Evolutionary conservation across 2,797 vertebrate species (phyloP), one percentile per base, ranked within the genome.

Genomic region (Gallinago solitaria): DNA sequence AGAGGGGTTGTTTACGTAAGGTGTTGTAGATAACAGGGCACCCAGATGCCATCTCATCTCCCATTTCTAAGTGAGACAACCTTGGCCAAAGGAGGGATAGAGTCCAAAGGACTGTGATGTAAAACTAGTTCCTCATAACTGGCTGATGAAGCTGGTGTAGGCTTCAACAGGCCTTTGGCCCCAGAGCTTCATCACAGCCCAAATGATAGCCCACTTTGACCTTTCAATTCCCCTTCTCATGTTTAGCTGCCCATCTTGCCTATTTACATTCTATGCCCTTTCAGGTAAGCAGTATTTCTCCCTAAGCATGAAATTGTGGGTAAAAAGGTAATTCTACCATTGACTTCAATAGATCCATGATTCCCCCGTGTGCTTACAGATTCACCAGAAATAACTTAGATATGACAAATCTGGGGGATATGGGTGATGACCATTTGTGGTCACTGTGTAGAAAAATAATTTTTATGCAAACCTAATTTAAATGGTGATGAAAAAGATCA

Each of bases 1-100:
- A 87, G 56, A 23, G 16, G 10, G 10, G 20, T 23, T 35, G 16
- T 75, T 85, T 41, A 23, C 48, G 19, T 43, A 60, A 71, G 51
- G 37, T 60, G 20, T 9, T 30, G 15, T 20, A 80, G 69, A 51
- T 43, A 83, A 89, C 25, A 64, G 64, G 50, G 7, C 20, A 35
- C 65, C 69, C 56, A 50, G 82, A 75, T 10, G 30, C 17, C 37
- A 50, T 9, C 32, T 60, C 16, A 24, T 30, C 4, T 79, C 28
- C 51, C 45, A 8, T 61, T 71, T 65, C 78, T 87, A 63, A 74
- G 24, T 9, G 37, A 61, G n/a, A 53, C 21, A 51, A 8, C 9
- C 10, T 30, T 6, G 2, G 1, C 1, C 4, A n/a, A 77, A 56
- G 24, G 12, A 37, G 9, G 25, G 32, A 7, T 3, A 19, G 25